Evolutionary conservation across 2,797 vertebrate species (phyloP), one percentile per base, ranked within the genome.

Genomic region (Sciurus carolinensis): DNA sequence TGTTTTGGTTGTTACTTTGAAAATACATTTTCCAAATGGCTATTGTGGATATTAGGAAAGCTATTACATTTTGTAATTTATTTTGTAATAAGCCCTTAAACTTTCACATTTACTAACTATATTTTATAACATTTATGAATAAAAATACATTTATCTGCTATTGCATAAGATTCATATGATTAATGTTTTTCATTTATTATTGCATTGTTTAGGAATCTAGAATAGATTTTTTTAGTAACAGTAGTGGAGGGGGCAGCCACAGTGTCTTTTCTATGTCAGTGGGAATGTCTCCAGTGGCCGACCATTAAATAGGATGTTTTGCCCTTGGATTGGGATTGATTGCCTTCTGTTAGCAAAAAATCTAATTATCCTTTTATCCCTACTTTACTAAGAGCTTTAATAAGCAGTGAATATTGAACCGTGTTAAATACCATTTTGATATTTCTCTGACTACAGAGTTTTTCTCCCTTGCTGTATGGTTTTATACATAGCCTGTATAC

Each of bases 1-100:
- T 87, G 59, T 83, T 96, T 96, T 96, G 83, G 22, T 88, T 83
- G 84, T 44, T 86, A 87, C 93, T 94, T 86, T 96, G 87, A 95
- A 94, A 94, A 96, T 93, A 72, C 28, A 54, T 93, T 94, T 96
- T 86, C 66, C 84, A 94, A 80, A 14, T 88, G 79, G 66, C 39
- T 96, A 80, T 62, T 87, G 57, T 13, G 76, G 86, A 91, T 96
- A 89, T 71, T 89, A 88, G 33, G 72, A 91, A 97, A 97, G 66
- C 79, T 95, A 96, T 94, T 95, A 54, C 57, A 72, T 75, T 88
- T 95, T 84, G 73, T 87, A 80, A 92, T 95, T 85, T 95, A 73
- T 87, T 92, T 96, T 94, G 20, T 91, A 79, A 73, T 64, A 64
- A 64, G n/a, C 13, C 7, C 39, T 79, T 64, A 81, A 77, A 62